Base-by-base conservation (phyloP, 2,797 vertebrate genomes). In the Hemitrygon akajei region DNA sequence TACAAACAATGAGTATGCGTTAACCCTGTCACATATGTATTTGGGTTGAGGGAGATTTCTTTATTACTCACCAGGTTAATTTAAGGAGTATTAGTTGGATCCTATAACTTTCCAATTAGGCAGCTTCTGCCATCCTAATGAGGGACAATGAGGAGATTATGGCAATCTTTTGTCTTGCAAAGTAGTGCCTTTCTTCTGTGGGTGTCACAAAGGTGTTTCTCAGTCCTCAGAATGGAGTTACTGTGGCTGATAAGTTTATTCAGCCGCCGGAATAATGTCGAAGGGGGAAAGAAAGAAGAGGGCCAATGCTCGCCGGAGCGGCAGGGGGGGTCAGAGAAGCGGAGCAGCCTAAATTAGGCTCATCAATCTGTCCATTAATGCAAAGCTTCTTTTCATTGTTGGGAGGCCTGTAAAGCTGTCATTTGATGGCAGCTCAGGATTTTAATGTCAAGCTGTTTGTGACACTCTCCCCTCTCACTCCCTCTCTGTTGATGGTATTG, bases 321-420 rank as follows among this genome's bases (percentile, higher is more conserved):
- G 77, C 34, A n/a, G 94, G 95, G 94, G 71, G 95, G 95, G 94
- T 93, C 80, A 86, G 79, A n/a, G 94, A 94, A 94, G 94, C 93
- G 34, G 94, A 93, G 94, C 95, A 47, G 95, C 94, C 93, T 95
- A 94, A 94, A 95, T 95, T 95, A 94, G 95, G 93, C 95, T 95
- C 95, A 79, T 95, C 96, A 60, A 89, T 89, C 86, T 66, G 86
- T 69, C 86, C 86, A 89, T 89, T 89, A 89, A 95, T 40, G 73
- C 22, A 94, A 95, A 47, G 94, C 93, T 95, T 96, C 96, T 96
- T 95, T 94, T 95, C 95, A 95, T 96, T 96, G 96, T 96, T 93
- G 94, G 93, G 58, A 2, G 94, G 89, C 95, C 95, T 96, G 95
- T 96, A 96, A 96, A 96, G 96, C 96, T 96, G 96, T 97, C 96